Conservation (phyloP, 2,113 vertebrate genomes). For the Aegithalos caudatus region DNA sequence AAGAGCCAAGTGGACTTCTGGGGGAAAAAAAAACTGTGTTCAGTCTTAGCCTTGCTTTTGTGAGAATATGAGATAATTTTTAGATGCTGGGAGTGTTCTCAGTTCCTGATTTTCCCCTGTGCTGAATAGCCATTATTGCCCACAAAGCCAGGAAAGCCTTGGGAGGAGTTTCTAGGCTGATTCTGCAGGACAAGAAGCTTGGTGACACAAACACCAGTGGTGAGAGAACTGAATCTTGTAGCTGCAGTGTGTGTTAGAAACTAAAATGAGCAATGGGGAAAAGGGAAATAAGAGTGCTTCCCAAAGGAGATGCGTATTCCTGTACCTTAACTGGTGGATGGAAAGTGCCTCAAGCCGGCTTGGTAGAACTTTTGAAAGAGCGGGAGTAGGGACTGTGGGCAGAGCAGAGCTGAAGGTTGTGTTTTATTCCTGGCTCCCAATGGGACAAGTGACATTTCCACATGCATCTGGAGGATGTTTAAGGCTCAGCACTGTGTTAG, state of each 20-base stretch:
- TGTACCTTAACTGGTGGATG: rapidly evolving
- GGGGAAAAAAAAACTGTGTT: rapidly evolving
- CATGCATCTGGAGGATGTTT: neutral
- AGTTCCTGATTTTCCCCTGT: neutral
- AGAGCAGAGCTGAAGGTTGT: neutral
- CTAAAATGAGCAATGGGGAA: neutral
- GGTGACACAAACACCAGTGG: neutral
- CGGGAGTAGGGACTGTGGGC: neutral
- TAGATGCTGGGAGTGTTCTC: neutral
- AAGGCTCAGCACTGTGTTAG: neutral
- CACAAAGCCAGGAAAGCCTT: neutral
- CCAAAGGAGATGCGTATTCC: neutral
- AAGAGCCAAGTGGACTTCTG: neutral
- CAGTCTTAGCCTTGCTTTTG: neutral
- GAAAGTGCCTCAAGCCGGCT: neutral
- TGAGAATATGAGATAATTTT: neutral
- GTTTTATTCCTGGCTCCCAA: neutral
- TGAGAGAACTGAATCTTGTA: neutral
- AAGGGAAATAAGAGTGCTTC: neutral
- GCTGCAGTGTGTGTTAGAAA: neutral
- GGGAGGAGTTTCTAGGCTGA: neutral
- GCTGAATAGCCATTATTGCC: neutral
- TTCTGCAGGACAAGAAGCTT: neutral
- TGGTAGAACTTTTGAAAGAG: neutral
- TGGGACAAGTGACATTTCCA: neutral